Evolutionary conservation across 2,888 invertebrate genomes (phyloP).

Genomic region (Alviniconcha strummeri): DNA sequence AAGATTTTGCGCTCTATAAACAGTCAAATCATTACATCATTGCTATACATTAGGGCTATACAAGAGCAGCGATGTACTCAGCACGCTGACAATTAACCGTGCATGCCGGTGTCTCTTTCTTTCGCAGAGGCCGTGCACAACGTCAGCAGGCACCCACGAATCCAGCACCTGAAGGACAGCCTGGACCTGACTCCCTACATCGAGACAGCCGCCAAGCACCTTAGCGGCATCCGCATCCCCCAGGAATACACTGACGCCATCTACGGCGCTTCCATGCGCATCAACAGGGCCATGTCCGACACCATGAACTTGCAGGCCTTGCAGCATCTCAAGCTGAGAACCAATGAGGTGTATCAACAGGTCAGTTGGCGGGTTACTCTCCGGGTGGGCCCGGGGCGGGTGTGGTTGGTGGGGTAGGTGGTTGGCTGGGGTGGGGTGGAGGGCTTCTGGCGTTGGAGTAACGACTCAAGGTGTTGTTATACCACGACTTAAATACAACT

Average conservation of each 20-base stretch:
- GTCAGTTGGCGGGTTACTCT: not conserved
- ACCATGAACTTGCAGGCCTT: conserved; percentile 9
- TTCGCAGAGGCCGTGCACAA: conserved; percentile 13
- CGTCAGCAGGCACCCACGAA: not conserved
- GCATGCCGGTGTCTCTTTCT: too few species aligned
- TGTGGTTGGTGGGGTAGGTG: too few species aligned
- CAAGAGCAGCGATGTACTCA: too few species aligned
- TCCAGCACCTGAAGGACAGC: not conserved
- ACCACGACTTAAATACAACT: too few species aligned
- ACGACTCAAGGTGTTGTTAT: too few species aligned
- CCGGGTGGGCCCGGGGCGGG: too few species aligned
- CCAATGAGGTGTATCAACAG: conserved; percentile 19
- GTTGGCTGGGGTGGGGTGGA: too few species aligned
- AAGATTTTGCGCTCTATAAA: too few species aligned
- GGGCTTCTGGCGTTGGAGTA: too few species aligned
- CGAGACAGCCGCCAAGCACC: conserved; percentile 2
- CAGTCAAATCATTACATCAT: too few species aligned
- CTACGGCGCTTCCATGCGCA: conserved; percentile 9
- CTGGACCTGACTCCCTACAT: conserved; percentile 24
- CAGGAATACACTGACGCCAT: conserved; percentile 19
- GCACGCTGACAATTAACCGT: too few species aligned
- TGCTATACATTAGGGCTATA: too few species aligned
- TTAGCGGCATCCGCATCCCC: conserved; percentile 20
- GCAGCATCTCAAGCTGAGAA: not conserved
- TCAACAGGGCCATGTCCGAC: conserved; percentile 1